Conservation (phyloP, 2,888 invertebrate species). For the Corythucha ciliata region DNA sequence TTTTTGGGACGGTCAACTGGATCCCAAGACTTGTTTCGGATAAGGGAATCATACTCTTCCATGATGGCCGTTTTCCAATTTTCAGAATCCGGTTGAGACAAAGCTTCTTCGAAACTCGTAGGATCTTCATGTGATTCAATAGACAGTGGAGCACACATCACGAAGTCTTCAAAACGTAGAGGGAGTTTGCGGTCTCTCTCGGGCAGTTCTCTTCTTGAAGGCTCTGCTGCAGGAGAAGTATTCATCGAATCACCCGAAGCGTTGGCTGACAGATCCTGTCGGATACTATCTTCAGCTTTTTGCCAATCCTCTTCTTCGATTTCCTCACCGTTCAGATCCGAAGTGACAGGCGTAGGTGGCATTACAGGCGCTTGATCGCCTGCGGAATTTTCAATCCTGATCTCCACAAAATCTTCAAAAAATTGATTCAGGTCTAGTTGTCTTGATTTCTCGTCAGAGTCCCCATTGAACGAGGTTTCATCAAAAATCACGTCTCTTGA, state of each 20-base stretch:
- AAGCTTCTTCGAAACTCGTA: not conserved
- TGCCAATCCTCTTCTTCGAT: conserved; percentile 6
- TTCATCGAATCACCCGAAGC: not conserved
- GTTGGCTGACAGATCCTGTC: not conserved
- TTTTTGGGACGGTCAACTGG: not conserved
- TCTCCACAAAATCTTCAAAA: conserved; percentile 2
- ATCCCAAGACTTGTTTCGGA: not conserved
- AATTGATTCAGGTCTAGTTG: too few relatives aligned
- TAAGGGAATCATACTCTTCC: not conserved
- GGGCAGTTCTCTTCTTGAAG: conserved; percentile 2
- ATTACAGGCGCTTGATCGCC: not conserved
- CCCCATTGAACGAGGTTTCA: too few relatives aligned
- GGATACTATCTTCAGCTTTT: conserved; percentile 1
- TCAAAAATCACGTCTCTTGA: too few relatives aligned
- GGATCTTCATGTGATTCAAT: not conserved
- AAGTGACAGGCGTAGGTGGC: conserved; percentile 3
- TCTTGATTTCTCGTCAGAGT: too few relatives aligned
- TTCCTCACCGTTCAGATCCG: not conserved
- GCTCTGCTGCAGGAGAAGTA: not conserved
- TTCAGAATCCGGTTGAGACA: not conserved
- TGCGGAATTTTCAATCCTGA: not conserved
- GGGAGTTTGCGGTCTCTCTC: too few relatives aligned
- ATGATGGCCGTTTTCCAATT: too few relatives aligned
- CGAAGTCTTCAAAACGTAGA: too few relatives aligned
- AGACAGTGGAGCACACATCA: not conserved